Conservation (phyloP, 2,113 vertebrate species). For the Ramphastos sulfuratus region DNA sequence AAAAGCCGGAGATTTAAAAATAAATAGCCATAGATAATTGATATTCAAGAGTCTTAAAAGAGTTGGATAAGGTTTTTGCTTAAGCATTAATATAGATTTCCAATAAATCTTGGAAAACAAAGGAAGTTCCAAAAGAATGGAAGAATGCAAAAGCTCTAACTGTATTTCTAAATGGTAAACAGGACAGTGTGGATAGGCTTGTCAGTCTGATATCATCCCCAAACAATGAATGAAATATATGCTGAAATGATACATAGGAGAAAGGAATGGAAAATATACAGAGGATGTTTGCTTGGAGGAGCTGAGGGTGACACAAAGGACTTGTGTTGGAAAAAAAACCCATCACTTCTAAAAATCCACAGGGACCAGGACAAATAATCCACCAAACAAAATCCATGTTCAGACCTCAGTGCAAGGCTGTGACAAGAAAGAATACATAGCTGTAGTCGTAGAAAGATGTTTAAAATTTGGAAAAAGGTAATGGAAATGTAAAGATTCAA, state of each 20-base stretch:
- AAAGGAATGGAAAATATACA: background rate
- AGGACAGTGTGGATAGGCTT: background rate
- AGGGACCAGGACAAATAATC: background rate
- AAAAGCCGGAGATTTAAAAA: constrained; percentile 8
- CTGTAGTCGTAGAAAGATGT: background rate
- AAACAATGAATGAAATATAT: constrained; percentile 2
- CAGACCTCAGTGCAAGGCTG: background rate
- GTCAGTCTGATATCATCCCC: background rate
- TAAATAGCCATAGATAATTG: constrained; percentile 4
- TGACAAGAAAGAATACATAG: background rate
- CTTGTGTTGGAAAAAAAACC: background rate
- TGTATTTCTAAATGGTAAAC: constrained; percentile 24
- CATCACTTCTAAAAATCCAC: background rate
- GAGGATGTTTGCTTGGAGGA: background rate
- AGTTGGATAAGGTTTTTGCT: background rate
- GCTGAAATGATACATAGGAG: background rate
- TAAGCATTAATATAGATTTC: constrained; percentile 34
- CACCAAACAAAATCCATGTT: background rate
- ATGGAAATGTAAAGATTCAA: background rate
- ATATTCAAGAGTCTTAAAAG: background rate
- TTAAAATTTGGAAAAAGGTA: background rate
- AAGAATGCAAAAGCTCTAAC: constrained; percentile 7
- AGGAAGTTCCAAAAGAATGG: constrained; percentile 28
- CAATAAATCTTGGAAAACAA: constrained; percentile 41
- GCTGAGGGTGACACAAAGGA: background rate